Evolutionary conservation across 2,888 invertebrate species (phyloP), one percentile per base, ranked within the genome.

Genomic region (Tryphoninae sp.): DNA sequence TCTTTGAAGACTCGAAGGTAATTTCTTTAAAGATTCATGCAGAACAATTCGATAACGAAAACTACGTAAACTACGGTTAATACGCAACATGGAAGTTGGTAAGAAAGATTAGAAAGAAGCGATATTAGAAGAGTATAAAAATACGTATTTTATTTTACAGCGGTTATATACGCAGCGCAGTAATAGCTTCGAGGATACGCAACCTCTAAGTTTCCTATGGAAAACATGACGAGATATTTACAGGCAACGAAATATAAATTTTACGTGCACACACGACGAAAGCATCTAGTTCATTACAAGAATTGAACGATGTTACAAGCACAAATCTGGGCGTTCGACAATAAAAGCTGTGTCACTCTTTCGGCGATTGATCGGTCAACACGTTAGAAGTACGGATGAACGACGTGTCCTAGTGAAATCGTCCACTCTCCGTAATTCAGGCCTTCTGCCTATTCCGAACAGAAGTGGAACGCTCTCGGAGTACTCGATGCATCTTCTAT

Each of bases 401-500:
- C 59, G 64, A 1, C 51, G 22, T 1, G 74, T 77, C 16, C 69
- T 49, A 45, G 61, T 22, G 23, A 75, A 81, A n/a, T 72, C 53
- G 16, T 69, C 55, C 19, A 65, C 64, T n/a, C 53, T 53, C 53
- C 22, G 49, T 23, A 74, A 62, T 55, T 61, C 45, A 6, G 51
- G 19, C 45, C 26, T 68, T 42, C 45, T 22, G 76, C 64, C 81
- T 42, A 51, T 73, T 42, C 59, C 64, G 26, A 81, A 51, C 40
- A 88, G 81, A 22, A 89, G 83, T 13, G 89, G 89, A 67, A 85
- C 83, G 49, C 86, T 89, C 68, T 89, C 89, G 26, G 88, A 85
- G 80, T 81, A 83, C 61, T 72, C 78, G 16, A 78, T 69, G 67
- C 67, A 59, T 69, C 67, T 68, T 59, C 45, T 61, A 55, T 71